A percentile compares a stretch with the other conserved stretches of the same genome.
Evolutionary conservation across 2,797 vertebrate species (phyloP).

Genomic region (Melopsittacus undulatus): DNA sequence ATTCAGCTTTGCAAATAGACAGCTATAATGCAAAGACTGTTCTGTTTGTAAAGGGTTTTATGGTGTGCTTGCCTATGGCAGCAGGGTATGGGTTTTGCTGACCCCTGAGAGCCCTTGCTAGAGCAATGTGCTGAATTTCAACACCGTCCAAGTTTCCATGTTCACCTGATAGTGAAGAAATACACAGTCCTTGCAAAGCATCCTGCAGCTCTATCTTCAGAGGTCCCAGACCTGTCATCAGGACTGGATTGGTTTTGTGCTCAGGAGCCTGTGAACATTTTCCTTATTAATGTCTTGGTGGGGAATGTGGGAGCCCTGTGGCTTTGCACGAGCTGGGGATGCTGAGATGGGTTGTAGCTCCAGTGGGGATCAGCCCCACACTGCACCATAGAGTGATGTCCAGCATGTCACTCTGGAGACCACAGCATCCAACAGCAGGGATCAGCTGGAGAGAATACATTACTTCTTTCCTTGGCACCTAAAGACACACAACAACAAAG

Average conservation of each 20-base stretch:
- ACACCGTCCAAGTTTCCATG: background rate
- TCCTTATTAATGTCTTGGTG: background rate
- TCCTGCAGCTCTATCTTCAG: background rate
- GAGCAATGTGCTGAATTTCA: background rate
- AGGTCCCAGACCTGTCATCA: background rate
- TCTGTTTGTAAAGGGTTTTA: background rate
- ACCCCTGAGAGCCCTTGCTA: background rate
- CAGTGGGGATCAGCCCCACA: background rate
- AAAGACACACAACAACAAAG: background rate
- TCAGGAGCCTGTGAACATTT: background rate
- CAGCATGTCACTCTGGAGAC: accelerated
- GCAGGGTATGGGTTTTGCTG: background rate
- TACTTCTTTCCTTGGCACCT: background rate
- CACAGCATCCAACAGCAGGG: accelerated
- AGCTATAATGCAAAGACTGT: background rate
- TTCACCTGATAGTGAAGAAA: background rate
- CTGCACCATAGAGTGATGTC: background rate
- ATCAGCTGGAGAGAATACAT: background rate
- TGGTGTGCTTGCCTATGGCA: background rate
- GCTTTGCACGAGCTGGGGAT: background rate
- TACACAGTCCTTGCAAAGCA: background rate
- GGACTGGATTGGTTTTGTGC: background rate
- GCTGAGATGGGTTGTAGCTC: background rate
- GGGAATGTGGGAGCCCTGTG: accelerated
- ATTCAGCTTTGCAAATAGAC: background rate